Conservation (phyloP, 2,113 vertebrate genomes). For the Clarias macrocephalus region DNA sequence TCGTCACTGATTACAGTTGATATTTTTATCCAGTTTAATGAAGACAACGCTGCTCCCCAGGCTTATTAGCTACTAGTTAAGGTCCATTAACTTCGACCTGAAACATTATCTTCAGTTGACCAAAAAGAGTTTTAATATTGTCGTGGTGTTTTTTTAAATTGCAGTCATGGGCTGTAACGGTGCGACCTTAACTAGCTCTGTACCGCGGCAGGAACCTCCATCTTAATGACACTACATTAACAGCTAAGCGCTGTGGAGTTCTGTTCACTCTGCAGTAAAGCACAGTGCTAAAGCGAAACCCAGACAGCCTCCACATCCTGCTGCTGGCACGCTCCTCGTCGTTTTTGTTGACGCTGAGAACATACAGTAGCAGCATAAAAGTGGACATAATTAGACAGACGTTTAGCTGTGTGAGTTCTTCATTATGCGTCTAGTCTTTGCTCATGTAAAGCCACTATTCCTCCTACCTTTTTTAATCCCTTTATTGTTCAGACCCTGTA, state of each 20-base stretch:
- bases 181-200: background rate
- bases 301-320: slow-evolving; percentile 31
- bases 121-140: background rate
- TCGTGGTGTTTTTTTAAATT: background rate
- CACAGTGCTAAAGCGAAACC: slow-evolving; percentile 8
- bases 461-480: slow-evolving; percentile 56
- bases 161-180: background rate
- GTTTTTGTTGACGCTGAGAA: slow-evolving; percentile 27
- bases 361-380: slow-evolving; percentile 34
- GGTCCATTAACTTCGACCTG: background rate
- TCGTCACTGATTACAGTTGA: background rate
- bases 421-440: slow-evolving; percentile 55
- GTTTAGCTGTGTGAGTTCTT: slow-evolving; percentile 57
- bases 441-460: slow-evolving; percentile 52
- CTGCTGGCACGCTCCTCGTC: slow-evolving; percentile 39
- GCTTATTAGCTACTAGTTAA: background rate
- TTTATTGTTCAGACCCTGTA: slow-evolving; percentile 42
- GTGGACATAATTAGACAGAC: slow-evolving; percentile 54
- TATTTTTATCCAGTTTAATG: background rate
- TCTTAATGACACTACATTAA: slow-evolving; percentile 10
- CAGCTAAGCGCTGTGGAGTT: background rate
- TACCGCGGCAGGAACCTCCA: background rate
- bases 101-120: slow-evolving; percentile 1
- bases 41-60: background rate
- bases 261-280: slow-evolving; percentile 39